Evolutionary conservation across 1,140 invertebrate species (phyloP), one percentile per base, ranked within the genome.

Genomic region (Holcopasites calliopsidis): DNA sequence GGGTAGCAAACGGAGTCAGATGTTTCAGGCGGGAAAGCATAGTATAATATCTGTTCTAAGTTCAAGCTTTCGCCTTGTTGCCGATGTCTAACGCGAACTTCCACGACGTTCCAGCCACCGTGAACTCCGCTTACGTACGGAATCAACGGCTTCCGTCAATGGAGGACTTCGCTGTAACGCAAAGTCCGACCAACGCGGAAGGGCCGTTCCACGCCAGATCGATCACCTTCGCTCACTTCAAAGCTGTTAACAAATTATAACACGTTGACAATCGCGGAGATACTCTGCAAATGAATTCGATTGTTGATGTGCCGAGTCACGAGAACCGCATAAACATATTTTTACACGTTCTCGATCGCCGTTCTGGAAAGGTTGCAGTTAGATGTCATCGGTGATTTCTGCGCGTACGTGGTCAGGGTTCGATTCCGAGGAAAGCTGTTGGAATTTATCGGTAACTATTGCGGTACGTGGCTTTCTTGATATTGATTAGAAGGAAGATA

Each of bases 61-160:
- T 38, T 38, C 10, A 3, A n/a, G 38, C 38, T 52, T 11, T 5
- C 31, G 8, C 26, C 18, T n/a, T 21, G 26, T 76, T 28, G 55
- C 58, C 61, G 50, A 58, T 60, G 35, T 50, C n/a, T 68, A 52
- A 21, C 26, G 47, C 40, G 44, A 75, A 76, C 26, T 72, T 70
- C 47, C 66, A 16, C 21, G 42, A 61, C 42, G 57, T 62, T 28
- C 40, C 50, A 33, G 28, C 5, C 40, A 62, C 40, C 18, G 60
- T 44, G 60, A 55, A 40, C 23, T 28, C 42, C 38, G 66, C 44
- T 68, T 66, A 58, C 66, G 49, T 18, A 33, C 26, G 64, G 54
- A 76, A 62, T n/a, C 44, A 69, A 74, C 49, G 69, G 62, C 64
- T 80, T 77, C 80, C 69, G 78, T 76, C 73, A 71, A 23, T 28